Base-by-base conservation (phyloP, 2,797 vertebrate genomes). In the Hippocampus kuda region DNA sequence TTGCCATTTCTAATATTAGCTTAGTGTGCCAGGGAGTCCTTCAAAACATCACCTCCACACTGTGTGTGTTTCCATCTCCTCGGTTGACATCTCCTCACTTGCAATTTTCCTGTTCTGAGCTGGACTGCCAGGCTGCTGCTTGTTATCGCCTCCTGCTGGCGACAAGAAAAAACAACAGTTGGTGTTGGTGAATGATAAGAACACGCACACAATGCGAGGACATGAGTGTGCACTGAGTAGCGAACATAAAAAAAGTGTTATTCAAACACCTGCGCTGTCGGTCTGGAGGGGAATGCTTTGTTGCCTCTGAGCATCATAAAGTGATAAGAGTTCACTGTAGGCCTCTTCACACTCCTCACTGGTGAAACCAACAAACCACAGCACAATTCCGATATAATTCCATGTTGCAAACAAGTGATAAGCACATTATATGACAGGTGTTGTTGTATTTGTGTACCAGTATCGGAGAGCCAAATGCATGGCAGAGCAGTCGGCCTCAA, bases 271-370 rank as follows among this genome's bases (percentile, higher is more conserved):
- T 86, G 85, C 73, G 78, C 79, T 48, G 77, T 65, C 59, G 68
- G 73, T 60, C 70, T 61, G 72, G 66, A 30, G 65, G 73, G 60
- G 79, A 77, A 78, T 69, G 74, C 72, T 76, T 71, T 84, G 84
- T 71, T 79, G 83, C 79, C 81, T 87, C 82, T 80, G 83, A 12
- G 78, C 78, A n/a, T 87, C 82, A 24, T 80, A 70, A 78, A 95
- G 87, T 0, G 87, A 87, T 67, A 94, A 85, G 53, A 98, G 88
- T 42, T 89, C 85, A 0, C 83, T 68, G 0, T 92, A 94, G 12
- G 91, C 91, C 30, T 91, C 93, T 64, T 92, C 90, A 42, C 94
- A 93, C 77, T 88, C 88, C 80, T 96, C 92, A 1, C 96, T 98
- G 92, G 87, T 75, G 86, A 38, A 83, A 81, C 82, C 89, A 74